phyloP scores from a whole-genome alignment of 2,113 vertebrate species.

The Tachysurus fulvidraco region DNA sequence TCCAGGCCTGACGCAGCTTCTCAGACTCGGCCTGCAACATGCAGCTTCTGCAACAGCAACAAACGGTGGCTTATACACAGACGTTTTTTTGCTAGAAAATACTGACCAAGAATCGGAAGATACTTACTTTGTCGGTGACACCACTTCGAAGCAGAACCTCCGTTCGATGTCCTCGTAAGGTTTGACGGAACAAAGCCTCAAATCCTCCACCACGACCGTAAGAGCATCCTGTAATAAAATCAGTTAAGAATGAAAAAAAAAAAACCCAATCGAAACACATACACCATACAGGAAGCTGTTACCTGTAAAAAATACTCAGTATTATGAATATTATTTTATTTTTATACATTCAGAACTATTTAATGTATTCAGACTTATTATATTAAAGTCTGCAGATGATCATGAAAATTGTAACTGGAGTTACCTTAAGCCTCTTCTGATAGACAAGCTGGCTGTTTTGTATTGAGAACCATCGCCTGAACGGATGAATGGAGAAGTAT shows the following conservation, averaged over 20 bases:
- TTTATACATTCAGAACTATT: background rate
- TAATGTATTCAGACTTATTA: background rate
- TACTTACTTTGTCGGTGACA: conserved; percentile 95
- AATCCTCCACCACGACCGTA: conserved; percentile 96
- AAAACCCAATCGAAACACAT: too few species aligned
- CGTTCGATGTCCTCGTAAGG: conserved; percentile 94
- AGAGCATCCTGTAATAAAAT: conserved; percentile 80
- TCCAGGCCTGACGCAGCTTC: conserved; percentile 94
- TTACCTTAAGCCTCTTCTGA: conserved; percentile 98
- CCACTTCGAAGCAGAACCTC: conserved; percentile 97
- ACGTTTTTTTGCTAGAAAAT: background rate
- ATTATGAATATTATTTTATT: background rate
- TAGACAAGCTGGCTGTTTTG: conserved; percentile 98
- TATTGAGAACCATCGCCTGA: conserved; percentile 98
- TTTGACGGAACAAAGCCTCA: conserved; percentile 94
- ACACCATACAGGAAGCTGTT: too few species aligned
- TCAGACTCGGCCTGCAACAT: conserved; percentile 98
- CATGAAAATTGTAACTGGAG: conserved; percentile 29
- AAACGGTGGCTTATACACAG: background rate
- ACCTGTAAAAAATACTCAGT: background rate
- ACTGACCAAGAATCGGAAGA: background rate
- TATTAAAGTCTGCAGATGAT: background rate
- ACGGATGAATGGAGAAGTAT: conserved; percentile 62
- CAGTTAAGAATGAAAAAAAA: background rate
- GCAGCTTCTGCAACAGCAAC: conserved; percentile 83